Evolutionary conservation across 2,888 invertebrate species (phyloP), one percentile per base, ranked within the genome.

Genomic region (Leptopilina myrica): DNA sequence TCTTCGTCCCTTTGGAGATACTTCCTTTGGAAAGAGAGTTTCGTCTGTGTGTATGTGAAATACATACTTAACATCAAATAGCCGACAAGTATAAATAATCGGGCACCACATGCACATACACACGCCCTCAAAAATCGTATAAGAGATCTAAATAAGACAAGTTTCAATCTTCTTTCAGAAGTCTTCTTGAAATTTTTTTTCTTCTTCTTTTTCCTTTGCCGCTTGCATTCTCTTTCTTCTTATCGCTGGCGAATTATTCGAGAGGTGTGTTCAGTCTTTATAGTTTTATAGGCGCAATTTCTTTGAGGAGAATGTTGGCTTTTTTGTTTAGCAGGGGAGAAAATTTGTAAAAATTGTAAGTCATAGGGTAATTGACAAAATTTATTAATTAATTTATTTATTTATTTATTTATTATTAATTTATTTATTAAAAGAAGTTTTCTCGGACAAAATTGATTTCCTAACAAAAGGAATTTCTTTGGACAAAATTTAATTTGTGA

Each of bases 81-180:
- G 6, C 43, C 43, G 69, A 69, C 53, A 69, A 14, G 53, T 69
- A 69, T 69, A 69, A 69, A 69, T 69, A 69, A 69, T 53, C 15
- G 26, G 14, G 26, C 53, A 69, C 67, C 69, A 69, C 33, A 69
- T 69, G 69, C 53, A 33, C 33, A 33, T 33, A 53, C 43, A 49
- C 33, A 73, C 73, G 73, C 73, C 73, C 73, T 69, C 53, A n/a
- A 73, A 33, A 73, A 73, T 73, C 69, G 69, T 33, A 53, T 26
- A 33, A 73, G 56, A 56, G 73, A 73, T 73, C 73, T 73, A 73
- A 73, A 73, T 73, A 73, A 73, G 73, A 73, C 53, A 56, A 73
- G 56, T 73, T 73, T 73, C 56, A 56, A 73, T 73, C 73, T 40
- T 26, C 49, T 73, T 53, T 26, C 67, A 67, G 67, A 20, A 67